A percentile compares a stretch with the other conserved stretches of the same genome.
Conservation (phyloP, 2,797 vertebrate species). For the Potorous gilbertii region DNA sequence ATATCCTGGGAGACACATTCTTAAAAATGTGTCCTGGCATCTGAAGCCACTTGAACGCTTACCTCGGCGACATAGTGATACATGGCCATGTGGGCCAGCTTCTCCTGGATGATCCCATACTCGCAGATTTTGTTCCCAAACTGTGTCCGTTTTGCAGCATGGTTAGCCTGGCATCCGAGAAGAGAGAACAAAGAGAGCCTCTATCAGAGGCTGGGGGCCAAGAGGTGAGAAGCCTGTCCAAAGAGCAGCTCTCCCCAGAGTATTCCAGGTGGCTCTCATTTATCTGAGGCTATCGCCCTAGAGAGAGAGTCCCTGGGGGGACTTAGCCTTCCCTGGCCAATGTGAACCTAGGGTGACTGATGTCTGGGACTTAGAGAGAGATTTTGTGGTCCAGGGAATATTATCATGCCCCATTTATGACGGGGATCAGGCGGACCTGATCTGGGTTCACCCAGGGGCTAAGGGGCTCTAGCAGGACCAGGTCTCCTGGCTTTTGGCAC, state of each 20-base stretch:
- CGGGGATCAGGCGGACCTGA: not conserved
- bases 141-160: slow-evolving; percentile 88
- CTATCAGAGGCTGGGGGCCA: too few species aligned
- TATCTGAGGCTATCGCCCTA: not conserved
- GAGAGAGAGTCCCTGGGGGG: not conserved
- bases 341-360: not conserved
- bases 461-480: not conserved
- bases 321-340: not conserved
- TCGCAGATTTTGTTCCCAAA: slow-evolving; percentile 88
- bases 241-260: not conserved
- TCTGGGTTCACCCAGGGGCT: not conserved
- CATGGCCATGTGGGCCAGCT: slow-evolving; percentile 87
- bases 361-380: not conserved
- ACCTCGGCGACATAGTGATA: slow-evolving; percentile 89
- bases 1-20: not conserved
- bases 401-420: not conserved
- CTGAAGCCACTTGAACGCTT: accelerated
- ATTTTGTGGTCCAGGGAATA: not conserved
- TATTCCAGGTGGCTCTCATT: not conserved
- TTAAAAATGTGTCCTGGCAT: not conserved
- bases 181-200: not conserved
- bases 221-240: not conserved
- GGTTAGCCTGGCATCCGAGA: slow-evolving; percentile 82
- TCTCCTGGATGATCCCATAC: slow-evolving; percentile 88
- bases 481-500: too few species aligned